These are phyloP conservation scores for Plagiodera versicolora DNA, from an alignment of 2,888 invertebrate species.

Conservation along the genomic window DNA sequence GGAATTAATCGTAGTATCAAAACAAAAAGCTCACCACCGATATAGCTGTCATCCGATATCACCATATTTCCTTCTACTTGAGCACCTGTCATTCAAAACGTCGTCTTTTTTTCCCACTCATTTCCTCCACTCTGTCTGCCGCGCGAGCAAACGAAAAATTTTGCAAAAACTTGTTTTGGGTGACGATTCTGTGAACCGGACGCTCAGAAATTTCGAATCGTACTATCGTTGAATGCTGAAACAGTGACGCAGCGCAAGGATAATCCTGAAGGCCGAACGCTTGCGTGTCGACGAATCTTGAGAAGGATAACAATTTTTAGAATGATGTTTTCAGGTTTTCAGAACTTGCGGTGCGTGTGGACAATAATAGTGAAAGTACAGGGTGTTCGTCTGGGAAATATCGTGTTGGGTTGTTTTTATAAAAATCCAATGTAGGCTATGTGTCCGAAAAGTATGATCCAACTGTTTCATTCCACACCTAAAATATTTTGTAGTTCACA, in stretches of 20 bases:
- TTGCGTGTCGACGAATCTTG: constrained; percentile 37
- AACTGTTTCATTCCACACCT: too few relatives aligned
- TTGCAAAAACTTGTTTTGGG: background rate
- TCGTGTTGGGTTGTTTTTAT: too few relatives aligned
- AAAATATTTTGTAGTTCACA: too few relatives aligned
- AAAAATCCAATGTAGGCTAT: too few relatives aligned
- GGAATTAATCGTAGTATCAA: background rate
- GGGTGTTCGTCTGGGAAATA: too few relatives aligned
- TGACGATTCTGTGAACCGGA: background rate
- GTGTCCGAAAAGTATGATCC: too few relatives aligned
- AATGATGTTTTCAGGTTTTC: constrained; percentile 1
- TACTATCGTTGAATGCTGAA: constrained; percentile 18
- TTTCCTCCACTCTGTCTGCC: background rate
- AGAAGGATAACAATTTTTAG: constrained; percentile 26
- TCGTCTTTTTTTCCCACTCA: background rate
- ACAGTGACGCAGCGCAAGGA: constrained; percentile 23
- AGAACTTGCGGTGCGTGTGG: background rate
- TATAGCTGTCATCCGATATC: constrained; percentile 37
- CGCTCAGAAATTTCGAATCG: constrained; percentile 14
- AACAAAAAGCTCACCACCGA: constrained; percentile 36
- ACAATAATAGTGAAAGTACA: too few relatives aligned
- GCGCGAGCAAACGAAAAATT: background rate
- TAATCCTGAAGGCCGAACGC: constrained; percentile 33
- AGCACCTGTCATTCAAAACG: constrained; percentile 9
- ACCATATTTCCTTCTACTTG: constrained; percentile 33